Evolutionary conservation across 2,797 vertebrate genomes (phyloP).

Genomic region (Petrocephalus schoutedeni): DNA sequence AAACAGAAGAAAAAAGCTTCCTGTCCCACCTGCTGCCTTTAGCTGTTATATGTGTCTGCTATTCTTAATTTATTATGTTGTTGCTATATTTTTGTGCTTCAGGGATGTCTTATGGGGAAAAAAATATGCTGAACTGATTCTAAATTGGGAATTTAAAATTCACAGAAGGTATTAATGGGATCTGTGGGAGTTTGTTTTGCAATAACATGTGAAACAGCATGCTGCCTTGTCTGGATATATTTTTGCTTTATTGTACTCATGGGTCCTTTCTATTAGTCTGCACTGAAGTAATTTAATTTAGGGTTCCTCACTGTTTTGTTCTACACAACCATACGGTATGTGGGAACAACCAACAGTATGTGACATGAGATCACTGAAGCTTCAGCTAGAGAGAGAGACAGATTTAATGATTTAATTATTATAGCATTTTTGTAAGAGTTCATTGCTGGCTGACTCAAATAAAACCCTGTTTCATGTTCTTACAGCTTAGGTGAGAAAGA

Average conservation of each 20-base stretch:
- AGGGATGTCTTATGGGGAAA: neutral
- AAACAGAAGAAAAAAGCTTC: neutral
- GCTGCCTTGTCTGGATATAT: neutral
- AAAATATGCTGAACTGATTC: neutral
- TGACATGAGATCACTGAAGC: neutral
- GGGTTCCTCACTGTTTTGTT: neutral
- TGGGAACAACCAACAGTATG: neutral
- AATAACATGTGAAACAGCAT: neutral
- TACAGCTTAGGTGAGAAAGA: neutral
- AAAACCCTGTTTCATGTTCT: neutral
- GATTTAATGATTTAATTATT: neutral
- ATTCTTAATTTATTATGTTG: neutral
- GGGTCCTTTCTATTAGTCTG: neutral
- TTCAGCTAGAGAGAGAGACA: neutral
- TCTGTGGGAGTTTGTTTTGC: neutral
- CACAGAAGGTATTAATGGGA: neutral
- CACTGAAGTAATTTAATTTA: neutral
- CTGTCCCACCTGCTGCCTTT: neutral
- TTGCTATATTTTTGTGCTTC: neutral
- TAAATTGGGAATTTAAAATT: neutral
- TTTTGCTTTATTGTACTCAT: slow-evolving; percentile 1
- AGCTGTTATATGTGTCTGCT: neutral
- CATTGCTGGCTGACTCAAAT: neutral
- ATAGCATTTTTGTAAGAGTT: neutral
- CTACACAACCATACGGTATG: neutral